Evolutionary conservation across 2,888 invertebrate genomes (phyloP).

Genomic region (Drosophila antonietae): DNA sequence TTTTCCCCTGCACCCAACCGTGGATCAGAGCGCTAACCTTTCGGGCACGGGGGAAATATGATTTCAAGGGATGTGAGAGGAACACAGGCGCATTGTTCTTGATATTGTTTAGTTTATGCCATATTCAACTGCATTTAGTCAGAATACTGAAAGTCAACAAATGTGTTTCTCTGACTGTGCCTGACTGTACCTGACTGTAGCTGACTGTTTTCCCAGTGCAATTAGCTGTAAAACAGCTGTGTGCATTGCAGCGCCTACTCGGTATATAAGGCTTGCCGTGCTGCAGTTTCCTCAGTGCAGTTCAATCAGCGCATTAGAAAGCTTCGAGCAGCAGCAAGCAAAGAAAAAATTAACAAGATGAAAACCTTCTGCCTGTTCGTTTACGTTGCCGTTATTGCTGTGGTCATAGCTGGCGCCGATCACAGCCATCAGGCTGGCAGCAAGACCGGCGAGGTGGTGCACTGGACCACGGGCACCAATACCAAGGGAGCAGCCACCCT

Average conservation of each 20-base stretch:
- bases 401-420: slow-evolving; percentile 13
- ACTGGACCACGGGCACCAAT: slow-evolving; percentile 35
- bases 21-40: too few species aligned
- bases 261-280: slow-evolving; percentile 22
- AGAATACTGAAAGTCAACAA: not conserved
- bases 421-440: slow-evolving; percentile 20
- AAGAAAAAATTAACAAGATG: slow-evolving; percentile 23
- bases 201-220: not conserved
- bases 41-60: too few species aligned
- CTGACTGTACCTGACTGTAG: not conserved
- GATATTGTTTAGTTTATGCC: not conserved
- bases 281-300: slow-evolving; percentile 23
- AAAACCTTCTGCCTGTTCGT: slow-evolving; percentile 22
- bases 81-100: too few species aligned
- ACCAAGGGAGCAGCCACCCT: slow-evolving; percentile 44
- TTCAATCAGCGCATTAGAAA: slow-evolving; percentile 3
- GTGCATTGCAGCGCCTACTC: fast-evolving
- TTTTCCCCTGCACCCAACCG: too few species aligned
- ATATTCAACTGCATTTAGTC: not conserved
- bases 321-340: slow-evolving; percentile 1
- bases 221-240: slow-evolving; percentile 32
- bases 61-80: too few species aligned
- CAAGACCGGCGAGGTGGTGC: slow-evolving; percentile 40
- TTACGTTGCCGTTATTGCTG: slow-evolving; percentile 9
- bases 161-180: not conserved